Evolutionary conservation across 2,797 vertebrate genomes (phyloP).

Genomic region (Mus caroli): DNA sequence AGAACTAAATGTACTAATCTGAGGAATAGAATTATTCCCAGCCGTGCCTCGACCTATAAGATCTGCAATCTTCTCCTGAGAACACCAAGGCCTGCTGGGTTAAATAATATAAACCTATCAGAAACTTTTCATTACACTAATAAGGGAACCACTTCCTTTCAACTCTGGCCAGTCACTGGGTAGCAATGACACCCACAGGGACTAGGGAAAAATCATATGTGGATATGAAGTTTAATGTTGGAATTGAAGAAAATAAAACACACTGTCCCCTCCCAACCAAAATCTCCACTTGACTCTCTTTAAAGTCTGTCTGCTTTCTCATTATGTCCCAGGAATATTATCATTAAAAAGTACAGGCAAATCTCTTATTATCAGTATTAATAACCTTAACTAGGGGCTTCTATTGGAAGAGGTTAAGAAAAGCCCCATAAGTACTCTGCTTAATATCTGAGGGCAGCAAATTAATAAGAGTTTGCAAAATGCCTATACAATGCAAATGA

Average conservation of each 20-base stretch:
- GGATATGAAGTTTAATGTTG: conserved; percentile 64
- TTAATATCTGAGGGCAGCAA: conserved; percentile 48
- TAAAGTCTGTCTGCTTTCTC: conserved; percentile 46
- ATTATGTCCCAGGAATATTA: conserved; percentile 35
- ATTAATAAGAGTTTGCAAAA: conserved; percentile 55
- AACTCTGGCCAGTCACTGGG: conserved; percentile 65
- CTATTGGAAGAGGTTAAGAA: conserved; percentile 20
- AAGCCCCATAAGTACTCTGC: background rate
- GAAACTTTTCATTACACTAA: conserved; percentile 76
- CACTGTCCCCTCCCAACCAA: no score
- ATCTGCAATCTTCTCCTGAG: conserved; percentile 14
- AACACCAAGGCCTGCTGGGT: conserved; percentile 36
- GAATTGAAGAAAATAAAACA: conserved; percentile 32
- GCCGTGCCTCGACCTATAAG: background rate
- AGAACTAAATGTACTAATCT: background rate
- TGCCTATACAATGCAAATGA: background rate
- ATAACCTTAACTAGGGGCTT: conserved; percentile 16
- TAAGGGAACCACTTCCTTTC: conserved; percentile 75
- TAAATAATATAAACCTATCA: conserved; percentile 79
- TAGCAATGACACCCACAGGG: conserved; percentile 59
- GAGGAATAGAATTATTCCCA: conserved; percentile 29
- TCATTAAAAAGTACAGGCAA: conserved; percentile 20
- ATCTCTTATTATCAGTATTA: conserved; percentile 25
- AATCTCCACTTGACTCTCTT: background rate
- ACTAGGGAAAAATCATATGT: conserved; percentile 75